A percentile compares a stretch with the other conserved stretches of the same genome.
These are phyloP conservation scores for Lytechinus variegatus DNA, from an alignment of 35 echinoderm and acorn worm species.

Conservation along the genomic window DNA sequence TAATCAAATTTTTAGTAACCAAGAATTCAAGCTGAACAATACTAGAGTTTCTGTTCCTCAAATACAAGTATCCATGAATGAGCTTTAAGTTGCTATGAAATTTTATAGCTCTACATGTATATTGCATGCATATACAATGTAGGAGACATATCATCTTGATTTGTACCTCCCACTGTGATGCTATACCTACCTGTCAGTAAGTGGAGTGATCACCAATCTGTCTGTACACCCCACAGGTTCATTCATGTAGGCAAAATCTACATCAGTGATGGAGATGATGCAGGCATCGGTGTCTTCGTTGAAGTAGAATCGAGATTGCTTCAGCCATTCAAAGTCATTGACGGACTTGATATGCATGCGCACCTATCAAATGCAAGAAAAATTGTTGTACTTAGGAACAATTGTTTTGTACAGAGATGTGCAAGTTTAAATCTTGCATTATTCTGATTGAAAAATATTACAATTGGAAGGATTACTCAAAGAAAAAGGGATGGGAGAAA, in stretches of 20 bases:
- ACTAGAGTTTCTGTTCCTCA: not conserved
- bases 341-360: constrained; percentile 96
- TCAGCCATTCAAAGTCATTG: constrained; percentile 99
- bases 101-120: not conserved
- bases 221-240: constrained; percentile 99
- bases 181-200: constrained; percentile 91
- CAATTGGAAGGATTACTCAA: too few relatives aligned
- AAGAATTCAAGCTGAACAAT: not conserved
- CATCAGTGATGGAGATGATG: constrained; percentile 95
- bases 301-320: constrained; percentile 99
- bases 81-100: too few relatives aligned
- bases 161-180: not conserved
- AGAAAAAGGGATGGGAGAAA: too few relatives aligned
- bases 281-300: constrained; percentile 99
- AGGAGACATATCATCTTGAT: not conserved
- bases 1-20: not conserved
- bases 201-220: constrained; percentile 94
- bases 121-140: not conserved
- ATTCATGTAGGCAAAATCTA: constrained; percentile 96
- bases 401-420: too few relatives aligned
- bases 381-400: not conserved
- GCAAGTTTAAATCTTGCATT: too few relatives aligned
- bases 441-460: too few relatives aligned
- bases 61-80: too few relatives aligned
- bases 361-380: constrained; percentile 56